phyloP scores from a whole-genome alignment of 1,140 invertebrate genomes.

The Platyscapa corneri region DNA sequence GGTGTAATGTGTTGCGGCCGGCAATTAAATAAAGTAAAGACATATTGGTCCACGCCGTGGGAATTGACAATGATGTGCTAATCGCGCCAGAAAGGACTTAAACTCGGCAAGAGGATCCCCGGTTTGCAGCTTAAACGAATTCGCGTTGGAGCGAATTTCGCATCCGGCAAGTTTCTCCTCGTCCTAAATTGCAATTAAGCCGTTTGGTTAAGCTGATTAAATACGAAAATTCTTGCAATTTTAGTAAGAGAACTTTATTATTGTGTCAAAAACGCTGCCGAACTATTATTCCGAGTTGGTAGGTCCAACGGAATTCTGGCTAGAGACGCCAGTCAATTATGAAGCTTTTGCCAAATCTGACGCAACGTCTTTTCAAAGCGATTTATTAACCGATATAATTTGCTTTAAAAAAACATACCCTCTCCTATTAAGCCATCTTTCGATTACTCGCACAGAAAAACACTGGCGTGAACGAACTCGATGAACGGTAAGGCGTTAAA shows the following conservation, averaged over 20 bases:
- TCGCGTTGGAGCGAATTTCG: background rate
- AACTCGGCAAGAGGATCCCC: background rate
- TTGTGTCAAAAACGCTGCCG: background rate
- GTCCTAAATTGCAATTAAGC: background rate
- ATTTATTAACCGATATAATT: background rate
- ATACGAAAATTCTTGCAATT: background rate
- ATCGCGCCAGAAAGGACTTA: background rate
- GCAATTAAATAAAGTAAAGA: conserved; percentile 7
- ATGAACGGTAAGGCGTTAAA: background rate
- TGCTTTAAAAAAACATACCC: no score
- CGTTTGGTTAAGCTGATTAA: background rate
- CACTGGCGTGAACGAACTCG: background rate
- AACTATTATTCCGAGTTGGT: background rate
- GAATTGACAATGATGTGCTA: conserved; percentile 16
- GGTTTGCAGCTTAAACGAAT: background rate
- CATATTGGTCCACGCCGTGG: background rate
- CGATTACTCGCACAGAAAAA: no score
- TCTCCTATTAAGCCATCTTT: no score
- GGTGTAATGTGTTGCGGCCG: background rate
- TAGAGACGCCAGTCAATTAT: background rate
- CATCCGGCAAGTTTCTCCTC: background rate
- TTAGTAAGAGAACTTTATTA: background rate
- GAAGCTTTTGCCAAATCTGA: background rate
- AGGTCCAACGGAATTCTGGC: background rate
- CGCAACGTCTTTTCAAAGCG: background rate